Evolutionary conservation across 2,113 vertebrate genomes (phyloP).

Genomic region (Speoplatyrhinus poulsoni): DNA sequence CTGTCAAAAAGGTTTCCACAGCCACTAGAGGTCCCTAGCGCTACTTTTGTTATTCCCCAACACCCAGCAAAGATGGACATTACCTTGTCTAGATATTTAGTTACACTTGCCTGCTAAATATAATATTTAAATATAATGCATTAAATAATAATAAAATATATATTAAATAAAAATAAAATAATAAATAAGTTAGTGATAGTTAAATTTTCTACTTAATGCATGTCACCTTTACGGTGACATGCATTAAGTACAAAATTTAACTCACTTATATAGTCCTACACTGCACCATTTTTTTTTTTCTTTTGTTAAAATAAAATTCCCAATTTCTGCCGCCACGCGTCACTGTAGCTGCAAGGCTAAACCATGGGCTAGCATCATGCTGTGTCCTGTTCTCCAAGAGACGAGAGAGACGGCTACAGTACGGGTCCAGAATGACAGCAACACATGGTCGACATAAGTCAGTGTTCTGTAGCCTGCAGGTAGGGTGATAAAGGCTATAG

Average conservation of each 20-base stretch:
- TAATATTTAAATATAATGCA: neutral
- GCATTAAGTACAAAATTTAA: neutral
- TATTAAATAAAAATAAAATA: too few species aligned
- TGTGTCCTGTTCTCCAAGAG: constrained; percentile 1
- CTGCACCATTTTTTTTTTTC: neutral
- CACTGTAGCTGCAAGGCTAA: constrained; percentile 41
- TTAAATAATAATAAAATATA: too few species aligned
- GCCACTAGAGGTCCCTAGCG: constrained; percentile 2
- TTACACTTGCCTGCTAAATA: constrained; percentile 1
- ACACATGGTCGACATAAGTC: too few species aligned
- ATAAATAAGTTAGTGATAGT: neutral
- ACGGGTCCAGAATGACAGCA: constrained; percentile 7
- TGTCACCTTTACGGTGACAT: neutral
- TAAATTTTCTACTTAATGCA: too few species aligned
- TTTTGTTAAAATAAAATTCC: constrained; percentile 7
- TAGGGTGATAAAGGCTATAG: too few species aligned
- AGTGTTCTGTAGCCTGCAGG: too few species aligned
- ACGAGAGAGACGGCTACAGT: constrained; percentile 2
- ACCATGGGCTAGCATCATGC: constrained; percentile 5
- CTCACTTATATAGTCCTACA: too few species aligned
- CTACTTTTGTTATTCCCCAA: neutral
- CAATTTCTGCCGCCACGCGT: constrained; percentile 61
- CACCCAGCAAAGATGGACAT: too few species aligned
- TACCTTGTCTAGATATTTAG: neutral
- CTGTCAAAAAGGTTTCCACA: neutral